A percentile compares a stretch with the other conserved stretches of the same genome.
phyloP scores from a whole-genome alignment of 2,888 invertebrate species.

The Chrysolina haemoptera region DNA sequence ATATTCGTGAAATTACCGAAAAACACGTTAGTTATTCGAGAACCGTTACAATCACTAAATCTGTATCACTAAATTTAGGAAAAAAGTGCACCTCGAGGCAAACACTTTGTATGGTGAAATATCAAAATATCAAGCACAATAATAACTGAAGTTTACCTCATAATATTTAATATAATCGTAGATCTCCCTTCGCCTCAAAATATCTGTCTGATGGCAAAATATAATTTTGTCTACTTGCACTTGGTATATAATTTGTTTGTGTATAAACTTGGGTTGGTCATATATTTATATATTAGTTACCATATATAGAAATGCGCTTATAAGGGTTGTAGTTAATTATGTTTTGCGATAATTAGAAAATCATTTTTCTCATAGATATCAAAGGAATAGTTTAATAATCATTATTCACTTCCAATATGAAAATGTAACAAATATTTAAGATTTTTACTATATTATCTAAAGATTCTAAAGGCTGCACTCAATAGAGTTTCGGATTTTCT shows the following conservation, averaged over 20 bases:
- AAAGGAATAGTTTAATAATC: constrained; percentile 43
- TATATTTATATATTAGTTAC: constrained; percentile 63
- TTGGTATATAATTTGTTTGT: constrained; percentile 41
- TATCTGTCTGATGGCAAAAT: constrained; percentile 29
- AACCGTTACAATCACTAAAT: constrained; percentile 18
- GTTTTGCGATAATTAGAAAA: constrained; percentile 46
- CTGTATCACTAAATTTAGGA: constrained; percentile 18
- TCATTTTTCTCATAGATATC: constrained; percentile 47
- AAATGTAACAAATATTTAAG: constrained; percentile 61
- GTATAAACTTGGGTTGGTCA: constrained; percentile 61
- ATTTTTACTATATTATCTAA: constrained; percentile 65
- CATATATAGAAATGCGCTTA: constrained; percentile 62
- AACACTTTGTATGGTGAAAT: constrained; percentile 40
- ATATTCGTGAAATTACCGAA: not conserved
- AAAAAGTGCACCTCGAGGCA: not conserved
- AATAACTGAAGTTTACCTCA: constrained; percentile 54
- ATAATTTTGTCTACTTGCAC: constrained; percentile 27
- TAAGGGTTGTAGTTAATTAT: constrained; percentile 55
- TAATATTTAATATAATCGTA: constrained; percentile 31
- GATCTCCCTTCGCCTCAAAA: constrained; percentile 33
- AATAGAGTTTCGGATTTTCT: constrained; percentile 52
- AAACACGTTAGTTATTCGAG: not conserved
- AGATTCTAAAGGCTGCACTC: constrained; percentile 69
- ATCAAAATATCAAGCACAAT: constrained; percentile 57
- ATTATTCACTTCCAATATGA: constrained; percentile 58